These are phyloP conservation scores for Drosophila ustulata DNA, from an alignment of 2,888 invertebrate genomes.

Conservation along the genomic window DNA sequence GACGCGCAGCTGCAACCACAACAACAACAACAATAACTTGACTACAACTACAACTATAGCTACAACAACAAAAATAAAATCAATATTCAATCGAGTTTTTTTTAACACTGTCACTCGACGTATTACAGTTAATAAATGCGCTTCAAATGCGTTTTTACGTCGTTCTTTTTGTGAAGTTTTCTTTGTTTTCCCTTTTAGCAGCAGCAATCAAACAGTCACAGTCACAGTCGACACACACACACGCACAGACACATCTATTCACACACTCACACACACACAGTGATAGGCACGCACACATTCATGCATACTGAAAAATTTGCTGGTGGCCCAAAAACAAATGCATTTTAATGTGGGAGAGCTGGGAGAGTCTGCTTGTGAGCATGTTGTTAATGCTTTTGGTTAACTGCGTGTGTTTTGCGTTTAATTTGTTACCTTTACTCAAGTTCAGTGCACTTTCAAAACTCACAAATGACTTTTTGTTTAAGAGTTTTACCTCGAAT, in stretches of 20 bases:
- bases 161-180: constrained; percentile 77
- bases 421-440: constrained; percentile 51
- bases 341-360: constrained; percentile 45
- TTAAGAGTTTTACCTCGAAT: constrained; percentile 58
- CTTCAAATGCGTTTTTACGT: constrained; percentile 73
- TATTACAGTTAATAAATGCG: constrained; percentile 41
- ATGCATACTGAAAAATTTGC: constrained; percentile 64
- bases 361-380: constrained; percentile 46
- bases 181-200: constrained; percentile 75
- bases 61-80: constrained; percentile 58
- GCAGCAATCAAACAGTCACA: constrained; percentile 67
- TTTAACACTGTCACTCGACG: constrained; percentile 24
- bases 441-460: constrained; percentile 57
- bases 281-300: constrained; percentile 45
- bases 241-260: constrained; percentile 31
- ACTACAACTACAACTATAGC: constrained; percentile 54
- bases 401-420: constrained; percentile 44
- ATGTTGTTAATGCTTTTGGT: constrained; percentile 50
- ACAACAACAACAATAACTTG: constrained; percentile 50
- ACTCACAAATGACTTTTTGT: constrained; percentile 60
- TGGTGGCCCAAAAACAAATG: constrained; percentile 51
- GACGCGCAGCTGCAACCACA: constrained; percentile 61
- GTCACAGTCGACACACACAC: constrained; percentile 62
- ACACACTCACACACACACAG: constrained; percentile 25
- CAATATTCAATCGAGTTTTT: constrained; percentile 60